A percentile compares a stretch with the other conserved stretches of the same genome.
phyloP scores from a whole-genome alignment of 2,113 vertebrate genomes.

The Condylura cristata region DNA sequence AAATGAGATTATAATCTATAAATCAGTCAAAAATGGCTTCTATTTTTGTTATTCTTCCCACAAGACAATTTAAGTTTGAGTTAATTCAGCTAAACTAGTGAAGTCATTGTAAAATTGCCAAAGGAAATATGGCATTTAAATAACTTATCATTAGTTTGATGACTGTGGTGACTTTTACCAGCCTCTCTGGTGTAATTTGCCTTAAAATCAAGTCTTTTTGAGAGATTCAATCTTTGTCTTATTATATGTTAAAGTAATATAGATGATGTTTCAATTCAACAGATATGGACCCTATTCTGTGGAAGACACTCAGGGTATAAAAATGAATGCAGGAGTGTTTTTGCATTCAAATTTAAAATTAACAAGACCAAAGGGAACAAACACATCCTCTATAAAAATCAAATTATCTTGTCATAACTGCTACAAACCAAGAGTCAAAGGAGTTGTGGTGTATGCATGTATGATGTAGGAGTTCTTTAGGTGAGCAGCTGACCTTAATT shows the following conservation, averaged over 20 bases:
- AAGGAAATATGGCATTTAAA: slow-evolving; percentile 55
- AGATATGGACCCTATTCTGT: not conserved
- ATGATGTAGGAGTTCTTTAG: too few species aligned
- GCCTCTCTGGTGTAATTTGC: slow-evolving; percentile 42
- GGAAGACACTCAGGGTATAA: not conserved
- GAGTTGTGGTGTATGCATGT: not conserved
- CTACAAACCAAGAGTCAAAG: not conserved
- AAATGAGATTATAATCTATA: slow-evolving; percentile 38
- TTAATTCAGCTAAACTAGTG: slow-evolving; percentile 38
- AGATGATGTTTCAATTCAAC: not conserved
- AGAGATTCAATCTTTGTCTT: not conserved
- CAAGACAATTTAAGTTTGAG: slow-evolving; percentile 47
- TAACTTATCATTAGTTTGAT: slow-evolving; percentile 54
- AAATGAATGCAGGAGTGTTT: not conserved
- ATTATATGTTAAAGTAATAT: not conserved
- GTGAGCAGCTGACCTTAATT: not conserved
- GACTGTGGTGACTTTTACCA: slow-evolving; percentile 51
- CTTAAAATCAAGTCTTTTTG: slow-evolving; percentile 34
- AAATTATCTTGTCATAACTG: not conserved
- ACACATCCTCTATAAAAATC: not conserved
- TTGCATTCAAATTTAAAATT: not conserved
- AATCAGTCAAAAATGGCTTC: slow-evolving; percentile 57
- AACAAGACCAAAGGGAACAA: not conserved
- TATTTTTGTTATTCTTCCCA: slow-evolving; percentile 59
- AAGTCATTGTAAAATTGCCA: slow-evolving; percentile 45